Evolutionary conservation across 1,140 invertebrate genomes (phyloP), one percentile per base, ranked within the genome.

Genomic region (Bombus haemorrhoidalis): DNA sequence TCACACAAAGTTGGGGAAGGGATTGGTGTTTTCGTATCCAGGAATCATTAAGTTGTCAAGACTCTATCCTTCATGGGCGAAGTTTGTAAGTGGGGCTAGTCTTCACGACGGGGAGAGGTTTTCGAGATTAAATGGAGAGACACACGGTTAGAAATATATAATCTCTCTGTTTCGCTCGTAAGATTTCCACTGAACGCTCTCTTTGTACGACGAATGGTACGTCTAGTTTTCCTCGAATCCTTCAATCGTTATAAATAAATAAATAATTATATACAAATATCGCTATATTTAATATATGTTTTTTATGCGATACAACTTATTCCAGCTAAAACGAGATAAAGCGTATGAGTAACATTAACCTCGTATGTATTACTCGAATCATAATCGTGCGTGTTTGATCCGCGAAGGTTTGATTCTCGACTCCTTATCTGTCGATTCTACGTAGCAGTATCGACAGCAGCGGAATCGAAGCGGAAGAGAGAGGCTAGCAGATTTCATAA

Each of bases 1-100:
- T 77, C 34, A 5, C 59, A 5, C 1, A 13, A n/a, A 62, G 28
- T 39, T 8, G 2, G 28, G 37, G 0, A 28, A 13, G 34, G 22
- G 41, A 22, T 47, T 57, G 28, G 13, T 25, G 59, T 68, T 79
- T 68, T 37, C 64, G 12, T 79, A 68, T 68, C 41, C 32, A 32
- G 77, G 37, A 22, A 34, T 79, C 77, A 32, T 79, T 68, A 79
- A 79, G 32, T 43, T 79, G 77, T 79, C 77, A 68, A 34, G 77
- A 79, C 12, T 37, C 39, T 79, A 79, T 79, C 62, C n/a, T 37
- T 79, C 77, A 66, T 39, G n/a, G n/a, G 8, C 25, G 25, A 78
- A 32, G 39, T 68, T 47, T 32, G 62, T 43, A 34, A 34, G 22
- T 34, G 62, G 62, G 39, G 5, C 28, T 77, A 77, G 62, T 77